phyloP scores from a whole-genome alignment of 2,797 vertebrate species.

The Coreius guichenoti region DNA sequence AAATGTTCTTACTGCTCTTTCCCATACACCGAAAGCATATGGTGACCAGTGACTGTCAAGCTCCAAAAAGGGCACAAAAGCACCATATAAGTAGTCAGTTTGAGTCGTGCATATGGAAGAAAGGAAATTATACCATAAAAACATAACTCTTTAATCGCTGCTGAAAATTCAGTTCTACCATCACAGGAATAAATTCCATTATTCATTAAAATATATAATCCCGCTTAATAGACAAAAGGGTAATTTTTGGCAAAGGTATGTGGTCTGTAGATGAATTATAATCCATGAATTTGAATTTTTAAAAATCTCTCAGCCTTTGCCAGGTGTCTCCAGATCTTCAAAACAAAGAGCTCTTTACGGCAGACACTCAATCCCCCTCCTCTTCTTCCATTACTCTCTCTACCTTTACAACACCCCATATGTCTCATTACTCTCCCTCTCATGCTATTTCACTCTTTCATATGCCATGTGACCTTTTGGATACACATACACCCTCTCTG shows the following conservation, averaged over 20 bases:
- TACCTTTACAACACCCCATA: slow-evolving; percentile 33
- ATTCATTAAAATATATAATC: neutral
- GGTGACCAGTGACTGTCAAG: neutral
- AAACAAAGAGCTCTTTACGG: slow-evolving; percentile 20
- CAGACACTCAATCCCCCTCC: neutral
- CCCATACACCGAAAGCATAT: too few species aligned
- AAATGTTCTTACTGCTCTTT: neutral
- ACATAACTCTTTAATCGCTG: neutral
- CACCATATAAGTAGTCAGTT: neutral
- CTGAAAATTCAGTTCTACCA: neutral
- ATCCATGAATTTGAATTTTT: neutral
- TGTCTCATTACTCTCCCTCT: slow-evolving; percentile 19
- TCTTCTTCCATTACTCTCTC: slow-evolving; percentile 7
- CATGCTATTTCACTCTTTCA: neutral
- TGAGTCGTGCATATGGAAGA: neutral
- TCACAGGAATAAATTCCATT: neutral
- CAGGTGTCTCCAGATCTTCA: slow-evolving; percentile 35
- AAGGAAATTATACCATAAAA: neutral
- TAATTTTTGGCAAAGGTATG: neutral
- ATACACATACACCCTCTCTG: neutral
- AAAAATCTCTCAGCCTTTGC: neutral
- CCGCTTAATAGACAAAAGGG: neutral
- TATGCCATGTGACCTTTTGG: slow-evolving; percentile 15
- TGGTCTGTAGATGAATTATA: neutral
- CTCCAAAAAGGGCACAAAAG: neutral